phyloP scores from a whole-genome alignment of 2,888 invertebrate species.

The Epistrophella euchroma region DNA sequence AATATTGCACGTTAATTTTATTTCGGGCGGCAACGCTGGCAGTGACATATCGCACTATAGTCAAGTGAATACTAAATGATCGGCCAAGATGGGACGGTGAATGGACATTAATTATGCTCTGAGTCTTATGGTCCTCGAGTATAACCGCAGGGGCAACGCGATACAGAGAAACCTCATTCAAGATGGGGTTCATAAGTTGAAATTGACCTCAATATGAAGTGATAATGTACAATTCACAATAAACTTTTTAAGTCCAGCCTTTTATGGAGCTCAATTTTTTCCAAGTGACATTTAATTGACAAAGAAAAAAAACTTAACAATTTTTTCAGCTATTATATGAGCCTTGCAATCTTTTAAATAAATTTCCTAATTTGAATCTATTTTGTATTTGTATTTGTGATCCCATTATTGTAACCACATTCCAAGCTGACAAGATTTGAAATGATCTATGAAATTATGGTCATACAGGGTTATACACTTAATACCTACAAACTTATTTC shows the following conservation, averaged over 20 bases:
- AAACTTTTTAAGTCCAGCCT: background rate
- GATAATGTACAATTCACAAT: background rate
- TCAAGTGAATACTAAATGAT: no score
- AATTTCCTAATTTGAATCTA: slow-evolving; percentile 40
- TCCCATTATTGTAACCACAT: slow-evolving; percentile 53
- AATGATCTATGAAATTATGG: slow-evolving; percentile 40
- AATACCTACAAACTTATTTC: slow-evolving; percentile 40
- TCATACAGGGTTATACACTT: slow-evolving; percentile 49
- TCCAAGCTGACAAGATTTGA: slow-evolving; percentile 53
- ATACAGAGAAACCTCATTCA: no score
- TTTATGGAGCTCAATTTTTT: slow-evolving; percentile 4
- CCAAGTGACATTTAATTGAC: background rate
- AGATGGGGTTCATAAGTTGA: no score
- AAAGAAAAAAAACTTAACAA: background rate
- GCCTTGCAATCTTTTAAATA: background rate
- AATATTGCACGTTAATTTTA: no score
- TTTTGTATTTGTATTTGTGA: slow-evolving; percentile 11
- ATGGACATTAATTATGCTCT: no score
- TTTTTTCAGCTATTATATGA: background rate
- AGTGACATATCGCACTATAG: no score
- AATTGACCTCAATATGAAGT: no score
- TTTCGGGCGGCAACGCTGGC: no score
- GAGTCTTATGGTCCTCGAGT: no score
- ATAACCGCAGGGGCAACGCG: no score
- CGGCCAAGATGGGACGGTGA: no score